Conservation (phyloP, 2,797 vertebrate genomes). For the Cebuella pygmaea region DNA sequence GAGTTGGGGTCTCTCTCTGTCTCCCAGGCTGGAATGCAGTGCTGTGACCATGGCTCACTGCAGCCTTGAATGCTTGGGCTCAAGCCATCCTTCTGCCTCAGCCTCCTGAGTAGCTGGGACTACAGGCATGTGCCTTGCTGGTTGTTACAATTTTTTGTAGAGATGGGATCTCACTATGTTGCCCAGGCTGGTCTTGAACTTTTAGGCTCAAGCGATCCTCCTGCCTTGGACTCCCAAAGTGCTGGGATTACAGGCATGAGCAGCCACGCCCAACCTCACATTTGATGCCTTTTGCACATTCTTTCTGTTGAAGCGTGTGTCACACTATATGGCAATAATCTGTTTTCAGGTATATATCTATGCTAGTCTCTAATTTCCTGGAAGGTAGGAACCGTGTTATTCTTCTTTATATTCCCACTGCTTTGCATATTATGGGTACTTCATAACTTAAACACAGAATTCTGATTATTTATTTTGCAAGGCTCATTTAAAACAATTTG, state of each 20-base stretch:
- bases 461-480: slow-evolving; percentile 40
- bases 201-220: neutral
- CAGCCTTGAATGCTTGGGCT: neutral
- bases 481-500: neutral
- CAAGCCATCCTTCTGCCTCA: neutral
- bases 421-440: neutral
- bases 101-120: neutral
- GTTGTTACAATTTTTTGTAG: neutral
- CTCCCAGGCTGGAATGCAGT: neutral
- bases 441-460: neutral
- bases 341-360: neutral
- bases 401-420: neutral
- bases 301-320: neutral
- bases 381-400: neutral
- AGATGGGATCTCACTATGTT: neutral
- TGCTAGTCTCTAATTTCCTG: neutral
- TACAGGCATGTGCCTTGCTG: neutral
- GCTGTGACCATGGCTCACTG: neutral
- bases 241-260: neutral
- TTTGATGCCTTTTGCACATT: neutral
- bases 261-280: neutral
- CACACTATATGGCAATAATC: neutral
- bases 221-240: neutral
- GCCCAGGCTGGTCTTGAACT: neutral
- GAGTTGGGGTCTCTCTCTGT: neutral